Base-by-base conservation (phyloP, 2,888 invertebrate species). In the Agrochola circellaris region DNA sequence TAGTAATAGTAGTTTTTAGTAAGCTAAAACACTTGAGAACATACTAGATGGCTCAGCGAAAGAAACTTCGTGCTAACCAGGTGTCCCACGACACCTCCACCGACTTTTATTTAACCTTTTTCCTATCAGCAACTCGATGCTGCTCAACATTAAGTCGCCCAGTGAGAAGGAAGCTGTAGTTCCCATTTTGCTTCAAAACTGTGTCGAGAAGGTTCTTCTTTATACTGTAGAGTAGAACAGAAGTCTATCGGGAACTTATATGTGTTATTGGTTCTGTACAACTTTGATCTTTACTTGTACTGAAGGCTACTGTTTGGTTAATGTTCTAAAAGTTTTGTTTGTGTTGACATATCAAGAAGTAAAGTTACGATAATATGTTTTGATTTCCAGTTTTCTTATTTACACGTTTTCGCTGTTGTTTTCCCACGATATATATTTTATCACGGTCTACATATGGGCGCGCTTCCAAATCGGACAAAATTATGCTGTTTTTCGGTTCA, bases 261-360 rank as follows among this genome's bases (percentile, higher is more conserved):
- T 23, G 9, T 51, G 30, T 38, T 68, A 34, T 34, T 26, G 5
- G 34, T 60, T 68, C 17, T 2, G 60, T 26, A 66, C 38, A 61
- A 81, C 66, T 82, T 81, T 73, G 73, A 78, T 78, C 56, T 73
- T 42, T 73, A 4, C 23, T 20, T 42, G 30, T 15, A 38, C 69
- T 34, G 30, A 15, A 62, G 51, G 1, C 30, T 13, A 9, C 4
- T 61, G 64, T 62, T 38, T 15, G 48, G 30, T 2, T n/a, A n/a
- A 34, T 62, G 13, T 23, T 67, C n/a, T 3, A 54, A 48, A 66
- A 51, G n/a, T 17, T 61, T 23, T 1, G 4, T 48, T 34, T 17
- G 45, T 0, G 48, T 65, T 58, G 56, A 68, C 20, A 34, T 60
- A 68, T 51, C 34, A 60, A 73, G 65, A 71, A 42, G 15, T 30